phyloP scores from a whole-genome alignment of 2,888 invertebrate genomes.

The Xylophagus ater region DNA sequence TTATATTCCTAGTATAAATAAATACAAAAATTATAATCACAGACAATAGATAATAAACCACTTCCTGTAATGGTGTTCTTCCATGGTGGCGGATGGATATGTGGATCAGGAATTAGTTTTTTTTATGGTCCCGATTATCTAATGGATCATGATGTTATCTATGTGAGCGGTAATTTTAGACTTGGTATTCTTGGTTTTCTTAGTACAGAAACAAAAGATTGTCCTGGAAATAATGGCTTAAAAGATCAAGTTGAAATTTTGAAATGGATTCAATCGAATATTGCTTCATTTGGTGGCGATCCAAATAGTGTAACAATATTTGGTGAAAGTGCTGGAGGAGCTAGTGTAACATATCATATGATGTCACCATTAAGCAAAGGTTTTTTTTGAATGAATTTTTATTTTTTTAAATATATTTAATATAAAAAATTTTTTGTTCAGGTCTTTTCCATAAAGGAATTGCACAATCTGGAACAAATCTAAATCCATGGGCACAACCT shows the following conservation, averaged over 20 bases:
- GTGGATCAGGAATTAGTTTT: slow-evolving; percentile 53
- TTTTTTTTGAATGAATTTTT: slow-evolving; percentile 3
- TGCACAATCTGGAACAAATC: slow-evolving; percentile 61
- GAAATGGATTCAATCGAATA: slow-evolving; percentile 50
- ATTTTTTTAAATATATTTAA: slow-evolving; percentile 5
- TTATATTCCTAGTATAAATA: too few species aligned
- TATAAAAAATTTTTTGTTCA: slow-evolving; percentile 32
- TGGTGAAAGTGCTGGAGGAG: slow-evolving; percentile 60
- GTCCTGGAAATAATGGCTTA: slow-evolving; percentile 56
- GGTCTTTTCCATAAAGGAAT: slow-evolving; percentile 62
- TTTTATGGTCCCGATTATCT: slow-evolving; percentile 62
- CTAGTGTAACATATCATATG: slow-evolving; percentile 58
- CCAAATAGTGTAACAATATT: slow-evolving; percentile 53
- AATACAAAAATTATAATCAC: slow-evolving; percentile 7
- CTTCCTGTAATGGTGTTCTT: slow-evolving; percentile 63
- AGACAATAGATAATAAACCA: slow-evolving; percentile 15
- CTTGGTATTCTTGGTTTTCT: slow-evolving; percentile 56
- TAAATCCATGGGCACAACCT: slow-evolving; percentile 56
- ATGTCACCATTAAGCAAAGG: slow-evolving; percentile 43
- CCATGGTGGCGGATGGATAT: slow-evolving; percentile 58
- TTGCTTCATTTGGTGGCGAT: slow-evolving; percentile 52
- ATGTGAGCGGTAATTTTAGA: slow-evolving; percentile 60
- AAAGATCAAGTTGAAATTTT: slow-evolving; percentile 54
- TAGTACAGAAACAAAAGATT: slow-evolving; percentile 51
- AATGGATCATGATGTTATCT: slow-evolving; percentile 55